phyloP scores from a whole-genome alignment of 1,140 invertebrate genomes.

The Amyelois transitella region DNA sequence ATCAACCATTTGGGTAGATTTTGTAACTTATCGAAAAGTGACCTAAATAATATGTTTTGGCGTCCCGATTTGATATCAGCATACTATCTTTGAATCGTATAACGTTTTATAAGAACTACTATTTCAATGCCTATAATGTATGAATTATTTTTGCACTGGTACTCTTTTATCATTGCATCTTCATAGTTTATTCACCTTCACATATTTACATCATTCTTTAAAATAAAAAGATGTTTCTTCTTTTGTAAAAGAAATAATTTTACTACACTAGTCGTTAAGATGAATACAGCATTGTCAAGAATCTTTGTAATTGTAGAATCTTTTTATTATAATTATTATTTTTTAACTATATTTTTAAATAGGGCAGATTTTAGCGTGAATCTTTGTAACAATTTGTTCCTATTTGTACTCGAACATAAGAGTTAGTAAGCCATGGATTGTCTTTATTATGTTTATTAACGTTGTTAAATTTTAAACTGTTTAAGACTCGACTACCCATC shows the following conservation, averaged over 20 bases:
- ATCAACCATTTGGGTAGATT: background rate
- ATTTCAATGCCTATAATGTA: too few species aligned
- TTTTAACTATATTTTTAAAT: too few species aligned
- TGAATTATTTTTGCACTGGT: too few species aligned
- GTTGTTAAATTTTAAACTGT: background rate
- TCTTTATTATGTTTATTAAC: background rate
- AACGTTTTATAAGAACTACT: background rate
- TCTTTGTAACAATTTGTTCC: background rate
- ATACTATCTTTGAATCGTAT: background rate
- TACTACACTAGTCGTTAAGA: too few species aligned
- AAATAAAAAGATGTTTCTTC: too few species aligned
- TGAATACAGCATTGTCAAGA: too few species aligned
- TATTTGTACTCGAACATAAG: background rate
- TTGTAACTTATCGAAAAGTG: background rate
- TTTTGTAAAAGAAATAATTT: too few species aligned
- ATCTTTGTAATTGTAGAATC: too few species aligned
- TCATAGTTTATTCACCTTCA: too few species aligned
- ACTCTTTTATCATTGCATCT: too few species aligned
- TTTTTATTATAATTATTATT: too few species aligned
- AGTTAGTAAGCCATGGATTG: background rate
- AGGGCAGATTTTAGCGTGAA: background rate
- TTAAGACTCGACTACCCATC: background rate
- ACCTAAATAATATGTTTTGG: background rate
- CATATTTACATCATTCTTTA: too few species aligned
- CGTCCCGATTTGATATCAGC: background rate